A percentile compares a stretch with the other conserved stretches of the same genome.
phyloP scores from a whole-genome alignment of 2,113 vertebrate species.

The Indicator maculatus region DNA sequence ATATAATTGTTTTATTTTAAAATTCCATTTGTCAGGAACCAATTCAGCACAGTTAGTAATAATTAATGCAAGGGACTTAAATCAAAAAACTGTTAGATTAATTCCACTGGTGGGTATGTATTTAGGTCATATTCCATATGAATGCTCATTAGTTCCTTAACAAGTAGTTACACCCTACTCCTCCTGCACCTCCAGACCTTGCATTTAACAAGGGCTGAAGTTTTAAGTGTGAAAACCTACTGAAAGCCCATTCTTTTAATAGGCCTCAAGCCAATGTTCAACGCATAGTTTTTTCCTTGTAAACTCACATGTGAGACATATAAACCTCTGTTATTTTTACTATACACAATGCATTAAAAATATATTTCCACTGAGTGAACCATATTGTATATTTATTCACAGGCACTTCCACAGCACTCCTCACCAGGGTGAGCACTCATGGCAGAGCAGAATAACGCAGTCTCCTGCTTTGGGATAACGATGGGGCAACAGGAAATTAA shows the following conservation, averaged over 20 bases:
- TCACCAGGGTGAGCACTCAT: neutral
- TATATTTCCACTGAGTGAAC: neutral
- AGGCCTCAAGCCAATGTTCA: rapidly evolving
- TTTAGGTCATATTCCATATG: neutral
- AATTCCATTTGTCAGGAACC: constrained; percentile 15
- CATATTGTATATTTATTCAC: neutral
- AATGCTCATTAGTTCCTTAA: neutral
- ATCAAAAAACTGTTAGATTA: neutral
- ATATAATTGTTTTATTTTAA: neutral
- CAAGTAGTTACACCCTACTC: neutral
- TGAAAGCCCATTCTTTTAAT: neutral
- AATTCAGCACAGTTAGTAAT: neutral
- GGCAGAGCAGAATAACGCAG: neutral
- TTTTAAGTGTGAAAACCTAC: neutral
- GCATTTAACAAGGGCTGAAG: neutral
- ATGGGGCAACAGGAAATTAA: neutral
- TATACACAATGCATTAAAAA: neutral
- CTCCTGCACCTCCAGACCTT: neutral
- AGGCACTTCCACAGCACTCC: neutral
- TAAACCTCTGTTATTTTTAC: constrained; percentile 9
- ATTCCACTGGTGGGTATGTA: neutral
- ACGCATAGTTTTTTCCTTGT: neutral
- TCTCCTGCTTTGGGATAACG: neutral
- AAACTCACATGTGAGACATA: neutral
- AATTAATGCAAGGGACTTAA: neutral